Base-by-base conservation (phyloP, 2,113 vertebrate species). In the Perca schrenkii region DNA sequence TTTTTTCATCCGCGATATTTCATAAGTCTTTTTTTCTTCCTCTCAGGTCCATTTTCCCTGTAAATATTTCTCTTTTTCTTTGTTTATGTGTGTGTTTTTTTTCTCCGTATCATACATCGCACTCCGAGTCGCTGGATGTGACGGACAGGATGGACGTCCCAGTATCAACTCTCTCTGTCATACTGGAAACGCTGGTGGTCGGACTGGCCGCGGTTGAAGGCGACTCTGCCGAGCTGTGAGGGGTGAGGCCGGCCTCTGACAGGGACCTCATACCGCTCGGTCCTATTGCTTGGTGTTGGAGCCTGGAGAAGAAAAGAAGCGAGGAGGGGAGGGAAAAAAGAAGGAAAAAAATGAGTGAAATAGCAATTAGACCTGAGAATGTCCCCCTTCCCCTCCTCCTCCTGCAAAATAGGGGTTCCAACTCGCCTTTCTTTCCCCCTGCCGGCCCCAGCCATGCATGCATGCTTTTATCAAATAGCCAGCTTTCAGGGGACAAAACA, bases 91-190 rank as follows among this genome's bases (percentile, higher is more conserved):
- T 94, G 54, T 71, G 5, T 70, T 56, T 53, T 50, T 67, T 52
- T 34, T 82, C 77, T 91, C 86, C 86, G 91, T 96, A 99, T 99
- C 98, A 99, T 99, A 98, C 98, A 95, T 99, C 98, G 96, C 98
- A 99, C 96, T 99, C 98, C 89, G 98, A 99, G 96, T 99, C 98
- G 94, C 98, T 99, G 95, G 98, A 99, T 93, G 98, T 99, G 95
- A 99, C 98, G 92, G 98, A 99, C 93, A 98, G 97, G 94, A 99
- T 98, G 94, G 98, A 99, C 84, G 98, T 98, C 94, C 97, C 97
- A 73, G 97, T 99, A 92, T 99, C 98, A 78, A 96, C 98, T 94
- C 98, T 93, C 94, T 99, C 98, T 94, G 98, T 97, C 96, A 98
- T 95, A 92, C 98, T 98, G 94, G 98, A 99, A 89, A 99, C 98